phyloP scores from a whole-genome alignment of 1,140 invertebrate species.

The Hycleus cichorii region DNA sequence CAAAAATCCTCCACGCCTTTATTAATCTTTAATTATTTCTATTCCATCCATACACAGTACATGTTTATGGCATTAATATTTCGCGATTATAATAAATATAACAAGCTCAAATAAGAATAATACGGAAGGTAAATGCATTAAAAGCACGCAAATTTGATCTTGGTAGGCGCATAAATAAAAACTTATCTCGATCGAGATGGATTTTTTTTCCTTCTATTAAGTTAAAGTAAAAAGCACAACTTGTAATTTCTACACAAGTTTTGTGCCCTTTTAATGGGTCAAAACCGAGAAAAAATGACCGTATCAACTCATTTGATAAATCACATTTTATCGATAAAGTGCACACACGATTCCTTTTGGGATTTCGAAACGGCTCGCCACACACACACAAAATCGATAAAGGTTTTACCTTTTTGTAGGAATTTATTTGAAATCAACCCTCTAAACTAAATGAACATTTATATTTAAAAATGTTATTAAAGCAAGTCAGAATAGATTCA shows the following conservation, averaged over 20 bases:
- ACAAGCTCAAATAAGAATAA: not conserved
- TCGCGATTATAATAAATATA: not conserved
- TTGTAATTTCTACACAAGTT: conserved; percentile 7
- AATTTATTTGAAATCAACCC: too few species aligned
- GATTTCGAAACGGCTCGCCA: not conserved
- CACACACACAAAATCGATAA: not conserved
- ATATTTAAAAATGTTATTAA: too few species aligned
- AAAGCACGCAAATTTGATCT: conserved; percentile 9
- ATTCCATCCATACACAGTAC: not conserved
- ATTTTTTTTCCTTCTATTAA: not conserved
- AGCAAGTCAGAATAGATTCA: too few species aligned
- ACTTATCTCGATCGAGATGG: conserved; percentile 2
- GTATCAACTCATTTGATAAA: conserved; percentile 2
- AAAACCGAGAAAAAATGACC: conserved; percentile 4
- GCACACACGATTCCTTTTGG: not conserved
- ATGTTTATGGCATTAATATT: not conserved
- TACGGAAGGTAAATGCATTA: conserved; percentile 1
- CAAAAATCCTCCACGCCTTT: not conserved
- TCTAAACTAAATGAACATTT: too few species aligned
- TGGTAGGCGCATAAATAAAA: conserved; percentile 14
- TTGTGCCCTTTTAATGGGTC: conserved; percentile 4
- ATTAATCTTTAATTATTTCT: not conserved
- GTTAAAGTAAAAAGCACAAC: not conserved
- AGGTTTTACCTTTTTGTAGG: too few species aligned
- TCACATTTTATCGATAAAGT: conserved; percentile 11